Base-by-base conservation (phyloP, 53 echinoderm and acorn worm species). In the Luidia sarsii region DNA sequence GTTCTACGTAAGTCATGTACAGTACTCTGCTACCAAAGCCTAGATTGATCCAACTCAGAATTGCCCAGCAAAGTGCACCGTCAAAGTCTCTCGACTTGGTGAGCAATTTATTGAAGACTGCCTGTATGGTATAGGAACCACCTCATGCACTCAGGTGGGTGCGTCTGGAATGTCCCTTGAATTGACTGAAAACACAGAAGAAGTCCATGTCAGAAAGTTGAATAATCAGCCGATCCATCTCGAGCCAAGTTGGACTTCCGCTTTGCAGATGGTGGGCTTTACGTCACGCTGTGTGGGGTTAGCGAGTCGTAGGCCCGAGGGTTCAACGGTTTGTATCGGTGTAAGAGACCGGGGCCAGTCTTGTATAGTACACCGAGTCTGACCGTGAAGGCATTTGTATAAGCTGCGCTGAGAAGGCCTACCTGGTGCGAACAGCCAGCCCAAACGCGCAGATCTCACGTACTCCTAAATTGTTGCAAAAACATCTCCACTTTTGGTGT, bases 381-480 rank as follows among this genome's bases (percentile, higher is more conserved):
- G 35, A 35, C 57, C 16, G 43, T 23, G 15, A 57, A 56, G n/a
- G n/a, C n/a, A n/a, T n/a, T n/a, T n/a, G n/a, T n/a, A n/a, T n/a
- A n/a, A n/a, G 57, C 74, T 25, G 74, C 57, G 45, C 27, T 38
- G 51, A 53, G 33, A 61, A 37, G 24, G 4, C 48, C 39, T 39
- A 27, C 72, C 72, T 39, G 72, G 54, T 72, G 77, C 45, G 77
- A 77, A 77, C 59, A 46, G 32, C 48, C 31, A 27, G 43, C 11
- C 59, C 43, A 60, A 22, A 41, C 18, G 43, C 24, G 43, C n/a
- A 43, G 46, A 60, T 11, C 39, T 41, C 77, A 77, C 77, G 77
- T 77, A 60, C 61, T 31, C 29, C 33, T 61, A 56, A 77, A 60
- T 77, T 57, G 77, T 77, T 77, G 77, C 77, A 77, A 43, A 77